Percentiles rank a stretch among this genome's conserved stretches.
These are phyloP conservation scores for Calliphora vomitoria DNA, from an alignment of 2,888 invertebrate genomes.

Conservation along the genomic window DNA sequence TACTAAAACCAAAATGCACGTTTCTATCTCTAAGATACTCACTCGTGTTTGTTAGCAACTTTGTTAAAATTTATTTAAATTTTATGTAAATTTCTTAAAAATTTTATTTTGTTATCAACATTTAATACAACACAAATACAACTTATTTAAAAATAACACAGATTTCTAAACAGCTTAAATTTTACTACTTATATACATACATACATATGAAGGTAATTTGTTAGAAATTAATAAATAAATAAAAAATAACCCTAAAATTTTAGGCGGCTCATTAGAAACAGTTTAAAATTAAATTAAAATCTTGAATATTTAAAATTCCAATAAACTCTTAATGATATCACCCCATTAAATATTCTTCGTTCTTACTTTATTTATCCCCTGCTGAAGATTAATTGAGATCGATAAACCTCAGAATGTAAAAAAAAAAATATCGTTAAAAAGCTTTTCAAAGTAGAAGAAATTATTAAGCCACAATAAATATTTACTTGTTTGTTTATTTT, in stretches of 20 bases:
- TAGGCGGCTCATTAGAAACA: slow-evolving; percentile 2
- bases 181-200: not conserved
- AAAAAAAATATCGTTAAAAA: not conserved
- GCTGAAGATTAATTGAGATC: slow-evolving; percentile 6
- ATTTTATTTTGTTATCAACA: not conserved
- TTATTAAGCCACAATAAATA: slow-evolving; percentile 15
- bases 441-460: not conserved
- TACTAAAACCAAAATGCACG: not conserved
- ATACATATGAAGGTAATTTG: not conserved
- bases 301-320: slow-evolving; percentile 1
- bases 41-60: not conserved
- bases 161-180: slow-evolving; percentile 2
- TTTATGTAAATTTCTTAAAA: slow-evolving; percentile 30
- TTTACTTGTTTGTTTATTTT: slow-evolving; percentile 1
- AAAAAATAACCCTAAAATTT: not conserved
- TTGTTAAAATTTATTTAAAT: slow-evolving; percentile 23
- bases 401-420: slow-evolving; percentile 6
- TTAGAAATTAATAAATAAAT: not conserved
- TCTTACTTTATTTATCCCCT: not conserved
- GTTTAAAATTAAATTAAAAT: slow-evolving; percentile 19
- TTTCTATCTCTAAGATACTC: slow-evolving; percentile 2
- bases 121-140: not conserved
- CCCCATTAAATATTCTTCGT: not conserved
- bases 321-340: slow-evolving; percentile 14
- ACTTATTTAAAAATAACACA: not conserved